A percentile compares a stretch with the other conserved stretches of the same genome.
phyloP scores from a whole-genome alignment of 2,797 vertebrate genomes.

The Euphonia xanthogaster region DNA sequence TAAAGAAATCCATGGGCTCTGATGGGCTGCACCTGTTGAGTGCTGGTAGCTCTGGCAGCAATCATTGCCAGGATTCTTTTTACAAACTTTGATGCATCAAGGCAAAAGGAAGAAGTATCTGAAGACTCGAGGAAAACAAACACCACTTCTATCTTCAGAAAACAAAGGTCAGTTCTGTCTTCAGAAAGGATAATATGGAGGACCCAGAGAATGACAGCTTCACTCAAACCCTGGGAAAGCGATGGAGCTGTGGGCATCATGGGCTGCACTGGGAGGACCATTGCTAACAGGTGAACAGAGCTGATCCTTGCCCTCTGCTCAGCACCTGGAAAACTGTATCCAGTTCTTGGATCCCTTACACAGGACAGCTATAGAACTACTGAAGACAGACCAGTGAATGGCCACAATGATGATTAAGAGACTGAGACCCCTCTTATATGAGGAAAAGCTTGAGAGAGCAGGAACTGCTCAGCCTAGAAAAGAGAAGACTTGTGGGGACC shows the following conservation, averaged over 20 bases:
- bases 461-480: neutral
- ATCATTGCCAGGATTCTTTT: neutral
- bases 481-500: accelerated
- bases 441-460: neutral
- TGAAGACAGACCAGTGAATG: neutral
- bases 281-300: neutral
- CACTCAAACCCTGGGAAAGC: neutral
- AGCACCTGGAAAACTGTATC: neutral
- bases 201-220: neutral
- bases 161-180: neutral
- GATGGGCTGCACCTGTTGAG: neutral
- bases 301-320: neutral
- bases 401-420: neutral
- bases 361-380: neutral
- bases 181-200: neutral
- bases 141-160: neutral
- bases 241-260: accelerated
- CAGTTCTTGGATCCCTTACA: neutral
- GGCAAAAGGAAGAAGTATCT: neutral
- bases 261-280: neutral
- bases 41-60: neutral
- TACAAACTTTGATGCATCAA: neutral
- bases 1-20: neutral
- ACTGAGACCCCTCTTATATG: neutral
- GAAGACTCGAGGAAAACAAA: neutral